Percentiles rank a stretch among this genome's conserved stretches.
Evolutionary conservation across 2,888 invertebrate genomes (phyloP).

Genomic region (Thalpophila matura): DNA sequence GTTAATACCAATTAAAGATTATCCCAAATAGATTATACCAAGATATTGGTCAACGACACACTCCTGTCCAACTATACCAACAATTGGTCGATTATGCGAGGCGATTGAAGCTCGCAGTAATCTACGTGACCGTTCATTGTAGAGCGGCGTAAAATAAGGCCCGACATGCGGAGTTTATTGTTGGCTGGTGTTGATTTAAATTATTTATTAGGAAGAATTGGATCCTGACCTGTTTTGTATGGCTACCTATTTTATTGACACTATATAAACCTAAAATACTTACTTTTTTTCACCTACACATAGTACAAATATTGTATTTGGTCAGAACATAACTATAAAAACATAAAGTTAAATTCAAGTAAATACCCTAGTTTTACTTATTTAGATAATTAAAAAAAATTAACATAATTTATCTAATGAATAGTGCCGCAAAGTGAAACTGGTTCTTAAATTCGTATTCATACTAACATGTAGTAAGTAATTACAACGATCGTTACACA

Average conservation of each 20-base stretch:
- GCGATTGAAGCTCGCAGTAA: conserved; percentile 43
- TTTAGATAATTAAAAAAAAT: too few species aligned
- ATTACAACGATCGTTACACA: conserved; percentile 6
- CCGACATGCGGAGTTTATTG: conserved; percentile 13
- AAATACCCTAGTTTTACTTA: too few species aligned
- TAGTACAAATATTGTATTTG: too few species aligned
- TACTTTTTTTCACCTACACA: too few species aligned
- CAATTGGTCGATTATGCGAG: conserved; percentile 49
- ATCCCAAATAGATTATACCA: conserved; percentile 17
- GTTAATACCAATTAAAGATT: conserved; percentile 39
- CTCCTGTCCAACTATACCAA: conserved; percentile 44
- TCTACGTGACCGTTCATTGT: conserved; percentile 37
- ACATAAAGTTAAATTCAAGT: too few species aligned
- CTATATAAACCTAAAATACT: too few species aligned
- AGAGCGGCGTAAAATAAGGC: conserved; percentile 22
- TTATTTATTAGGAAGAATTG: conserved; percentile 6
- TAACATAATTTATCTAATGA: too few species aligned
- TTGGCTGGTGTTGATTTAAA: not conserved
- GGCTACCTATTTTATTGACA: too few species aligned
- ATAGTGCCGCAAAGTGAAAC: too few species aligned
- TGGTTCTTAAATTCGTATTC: too few species aligned
- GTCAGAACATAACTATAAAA: too few species aligned
- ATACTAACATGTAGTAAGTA: conserved; percentile 15
- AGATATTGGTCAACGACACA: conserved; percentile 36
- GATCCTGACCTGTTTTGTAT: too few species aligned